Conservation (phyloP, 2,888 invertebrate species). For the Gerris lacustris region DNA sequence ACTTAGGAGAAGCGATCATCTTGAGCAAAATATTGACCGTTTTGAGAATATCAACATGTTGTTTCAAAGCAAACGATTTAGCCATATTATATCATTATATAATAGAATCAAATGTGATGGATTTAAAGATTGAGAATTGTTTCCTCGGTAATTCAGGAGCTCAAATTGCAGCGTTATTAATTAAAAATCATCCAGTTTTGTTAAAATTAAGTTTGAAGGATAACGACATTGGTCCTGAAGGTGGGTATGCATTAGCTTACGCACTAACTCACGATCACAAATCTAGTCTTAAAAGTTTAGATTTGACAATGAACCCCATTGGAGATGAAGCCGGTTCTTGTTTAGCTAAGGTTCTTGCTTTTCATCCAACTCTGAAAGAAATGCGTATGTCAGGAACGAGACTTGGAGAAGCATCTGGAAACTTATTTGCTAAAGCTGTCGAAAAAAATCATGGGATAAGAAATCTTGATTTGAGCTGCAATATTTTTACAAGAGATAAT, state of each 20-base stretch:
- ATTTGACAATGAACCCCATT: conserved; percentile 21
- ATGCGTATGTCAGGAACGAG: conserved; percentile 18
- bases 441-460: conserved; percentile 13
- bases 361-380: conserved; percentile 14
- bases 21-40: neutral
- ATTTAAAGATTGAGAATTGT: neutral
- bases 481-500: conserved; percentile 16
- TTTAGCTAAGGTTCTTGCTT: conserved; percentile 18
- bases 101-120: neutral
- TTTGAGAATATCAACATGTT: neutral
- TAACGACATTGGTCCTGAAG: conserved; percentile 18
- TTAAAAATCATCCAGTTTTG: conserved; percentile 12
- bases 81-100: neutral
- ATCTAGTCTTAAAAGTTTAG: conserved; percentile 13
- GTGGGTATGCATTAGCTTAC: conserved; percentile 19
- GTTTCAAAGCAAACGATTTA: conserved; percentile 1
- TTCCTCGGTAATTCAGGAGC: conserved; percentile 9
- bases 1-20: neutral
- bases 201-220: conserved; percentile 17
- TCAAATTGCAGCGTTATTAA: conserved; percentile 17
- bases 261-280: conserved; percentile 11
- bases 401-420: conserved; percentile 11
- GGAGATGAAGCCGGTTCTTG: conserved; percentile 18
- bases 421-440: conserved; percentile 17
- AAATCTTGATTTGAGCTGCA: conserved; percentile 21